Evolutionary conservation across 2,888 invertebrate genomes (phyloP).

Genomic region (Dasypogon diadema): DNA sequence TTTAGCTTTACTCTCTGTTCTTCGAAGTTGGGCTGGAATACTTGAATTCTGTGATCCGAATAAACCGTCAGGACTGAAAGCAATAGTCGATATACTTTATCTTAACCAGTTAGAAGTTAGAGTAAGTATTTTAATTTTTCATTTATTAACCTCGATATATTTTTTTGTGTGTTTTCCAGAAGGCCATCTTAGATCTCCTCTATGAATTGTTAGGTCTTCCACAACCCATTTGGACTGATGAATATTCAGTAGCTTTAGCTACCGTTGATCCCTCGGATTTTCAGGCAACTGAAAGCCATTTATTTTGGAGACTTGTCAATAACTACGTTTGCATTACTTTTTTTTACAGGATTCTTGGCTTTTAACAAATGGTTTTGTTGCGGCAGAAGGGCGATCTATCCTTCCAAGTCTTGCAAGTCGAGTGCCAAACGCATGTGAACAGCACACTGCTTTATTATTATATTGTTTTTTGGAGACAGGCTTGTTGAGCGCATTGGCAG

Average conservation of each 20-base stretch:
- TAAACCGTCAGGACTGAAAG: slow-evolving; percentile 80
- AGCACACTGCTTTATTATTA: slow-evolving; percentile 89
- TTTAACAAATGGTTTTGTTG: slow-evolving; percentile 93
- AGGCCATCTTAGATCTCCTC: slow-evolving; percentile 91
- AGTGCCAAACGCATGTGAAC: slow-evolving; percentile 91
- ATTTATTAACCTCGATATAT: background rate
- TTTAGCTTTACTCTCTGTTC: slow-evolving; percentile 82
- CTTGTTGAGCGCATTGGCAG: slow-evolving; percentile 87
- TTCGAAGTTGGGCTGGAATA: slow-evolving; percentile 93
- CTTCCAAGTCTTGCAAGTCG: slow-evolving; percentile 87
- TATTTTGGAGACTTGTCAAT: background rate
- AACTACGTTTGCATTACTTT: background rate
- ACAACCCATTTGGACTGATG: slow-evolving; percentile 93
- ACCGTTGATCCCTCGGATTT: slow-evolving; percentile 90
- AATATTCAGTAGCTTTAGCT: slow-evolving; percentile 87
- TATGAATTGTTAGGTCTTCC: slow-evolving; percentile 91
- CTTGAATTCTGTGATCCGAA: slow-evolving; percentile 87
- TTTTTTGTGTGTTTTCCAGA: slow-evolving; percentile 71
- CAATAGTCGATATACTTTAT: slow-evolving; percentile 84
- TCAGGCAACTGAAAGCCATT: slow-evolving; percentile 64
- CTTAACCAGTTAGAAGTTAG: slow-evolving; percentile 90
- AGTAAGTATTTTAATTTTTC: slow-evolving; percentile 73
- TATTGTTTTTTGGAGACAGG: slow-evolving; percentile 91
- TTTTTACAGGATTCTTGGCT: slow-evolving; percentile 81
- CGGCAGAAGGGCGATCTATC: slow-evolving; percentile 87